Base-by-base conservation (phyloP, 2,797 vertebrate species). In the Psittacula echo region DNA sequence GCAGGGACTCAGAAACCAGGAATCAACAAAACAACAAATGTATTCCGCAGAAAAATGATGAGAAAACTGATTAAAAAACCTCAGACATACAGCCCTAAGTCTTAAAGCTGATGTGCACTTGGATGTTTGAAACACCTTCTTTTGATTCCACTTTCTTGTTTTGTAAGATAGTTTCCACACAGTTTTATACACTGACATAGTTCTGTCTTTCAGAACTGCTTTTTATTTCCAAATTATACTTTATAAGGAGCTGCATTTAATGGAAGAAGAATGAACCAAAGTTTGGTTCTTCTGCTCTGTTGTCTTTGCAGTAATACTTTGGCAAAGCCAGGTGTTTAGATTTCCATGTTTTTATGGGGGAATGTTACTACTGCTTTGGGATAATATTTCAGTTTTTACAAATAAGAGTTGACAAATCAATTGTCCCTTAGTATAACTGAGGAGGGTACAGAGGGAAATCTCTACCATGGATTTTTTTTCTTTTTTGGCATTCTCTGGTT, bases 21-120 rank as follows among this genome's bases (percentile, higher is more conserved):
- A 41, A 78, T 87, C 67, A 73, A 56, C 53, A 97, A 74, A 67
- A 51, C 89, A 61, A 42, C 4, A 3, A 94, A 70, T 24, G 39
- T 13, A 13, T 47, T 22, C 47, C 83, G 39, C 71, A 85, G 83
- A 92, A 97, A 74, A 87, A 34, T 64, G 58, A 72, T 91, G 53
- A 94, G 73, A 66, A 94, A 92, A 65, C 87, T 95, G 89, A 22
- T 87, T 22, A 94, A 89, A 56, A 94, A 94, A 15, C 37, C 93
- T 64, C 79, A 84, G 56, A 48, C 0, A 0, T 80, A 67, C 48
- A 86, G 82, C n/a, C 64, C 2, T 0, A 87, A 87, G 48, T 85
- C 86, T 54, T 96, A 84, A 94, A 91, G 71, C 53, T 88, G 66
- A n/a, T 15, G 20, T 71, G 48, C 71, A 58, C 61, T 83, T 56